Percentiles rank a stretch among this genome's conserved stretches.
Evolutionary conservation across 92 coral and sea anemone species (phyloP).

Genomic region (Heteractis magnifica): DNA sequence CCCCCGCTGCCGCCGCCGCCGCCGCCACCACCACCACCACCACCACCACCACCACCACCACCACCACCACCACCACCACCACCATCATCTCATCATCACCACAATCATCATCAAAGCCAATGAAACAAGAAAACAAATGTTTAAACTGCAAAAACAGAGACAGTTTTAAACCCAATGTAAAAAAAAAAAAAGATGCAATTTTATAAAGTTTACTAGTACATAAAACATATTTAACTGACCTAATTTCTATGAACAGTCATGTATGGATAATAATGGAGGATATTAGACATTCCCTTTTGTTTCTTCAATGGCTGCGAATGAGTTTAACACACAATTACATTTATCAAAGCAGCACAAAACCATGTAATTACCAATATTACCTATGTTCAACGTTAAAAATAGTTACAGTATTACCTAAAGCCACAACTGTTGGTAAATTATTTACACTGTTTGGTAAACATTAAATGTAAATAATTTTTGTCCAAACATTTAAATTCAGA

Average conservation of each 20-base stretch:
- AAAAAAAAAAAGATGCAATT: not conserved
- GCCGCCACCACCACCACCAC: too few relatives aligned
- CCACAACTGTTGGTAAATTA: not conserved
- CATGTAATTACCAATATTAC: not conserved
- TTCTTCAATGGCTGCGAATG: constrained; percentile 18
- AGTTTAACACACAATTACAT: constrained; percentile 3
- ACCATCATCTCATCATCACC: too few relatives aligned
- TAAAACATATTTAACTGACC: constrained; percentile 12
- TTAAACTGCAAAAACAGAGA: not conserved
- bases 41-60: too few relatives aligned
- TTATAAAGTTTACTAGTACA: not conserved
- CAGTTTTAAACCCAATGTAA: not conserved
- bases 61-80: too few relatives aligned
- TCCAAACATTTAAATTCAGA: too few relatives aligned
- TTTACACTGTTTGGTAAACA: too few relatives aligned
- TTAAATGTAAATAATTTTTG: too few relatives aligned
- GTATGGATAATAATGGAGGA: constrained; percentile 11
- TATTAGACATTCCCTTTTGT: constrained; percentile 10
- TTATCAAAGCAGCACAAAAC: not conserved
- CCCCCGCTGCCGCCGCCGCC: too few relatives aligned
- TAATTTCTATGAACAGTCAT: constrained; percentile 8
- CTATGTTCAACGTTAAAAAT: too few relatives aligned
- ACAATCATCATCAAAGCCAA: too few relatives aligned
- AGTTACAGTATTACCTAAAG: not conserved
- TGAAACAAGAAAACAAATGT: too few relatives aligned